Conservation (phyloP, 2,113 vertebrate species). For the Hypanus sabinus region DNA sequence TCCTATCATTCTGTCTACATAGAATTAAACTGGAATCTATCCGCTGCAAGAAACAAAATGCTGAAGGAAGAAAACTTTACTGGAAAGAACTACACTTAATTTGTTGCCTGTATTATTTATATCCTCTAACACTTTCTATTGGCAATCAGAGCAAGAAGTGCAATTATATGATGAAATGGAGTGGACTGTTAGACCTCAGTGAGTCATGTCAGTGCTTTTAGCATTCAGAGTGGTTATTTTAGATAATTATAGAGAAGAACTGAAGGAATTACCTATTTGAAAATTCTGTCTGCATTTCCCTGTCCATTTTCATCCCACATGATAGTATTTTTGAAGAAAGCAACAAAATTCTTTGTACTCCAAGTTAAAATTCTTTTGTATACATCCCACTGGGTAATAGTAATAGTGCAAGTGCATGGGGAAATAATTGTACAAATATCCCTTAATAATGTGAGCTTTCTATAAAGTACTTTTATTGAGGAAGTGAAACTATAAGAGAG, state of each 20-base stretch:
- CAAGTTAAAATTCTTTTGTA: neutral
- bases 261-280: neutral
- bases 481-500: neutral
- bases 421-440: neutral
- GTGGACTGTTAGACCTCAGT: neutral
- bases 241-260: neutral
- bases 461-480: neutral
- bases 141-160: constrained; percentile 1
- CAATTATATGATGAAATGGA: constrained; percentile 31
- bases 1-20: neutral
- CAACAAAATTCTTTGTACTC: neutral
- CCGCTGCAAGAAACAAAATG: neutral
- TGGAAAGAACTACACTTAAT: neutral
- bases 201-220: constrained; percentile 16
- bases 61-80: neutral
- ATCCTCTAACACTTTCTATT: neutral
- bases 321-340: neutral
- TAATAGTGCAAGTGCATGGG: neutral
- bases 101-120: constrained; percentile 18
- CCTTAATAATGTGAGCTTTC: neutral
- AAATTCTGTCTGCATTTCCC: neutral
- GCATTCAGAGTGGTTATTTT: constrained; percentile 21
- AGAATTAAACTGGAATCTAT: neutral
- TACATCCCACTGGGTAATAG: neutral
- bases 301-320: neutral